Conservation (phyloP, 2,888 invertebrate species). For the Phyllotreta striolata region DNA sequence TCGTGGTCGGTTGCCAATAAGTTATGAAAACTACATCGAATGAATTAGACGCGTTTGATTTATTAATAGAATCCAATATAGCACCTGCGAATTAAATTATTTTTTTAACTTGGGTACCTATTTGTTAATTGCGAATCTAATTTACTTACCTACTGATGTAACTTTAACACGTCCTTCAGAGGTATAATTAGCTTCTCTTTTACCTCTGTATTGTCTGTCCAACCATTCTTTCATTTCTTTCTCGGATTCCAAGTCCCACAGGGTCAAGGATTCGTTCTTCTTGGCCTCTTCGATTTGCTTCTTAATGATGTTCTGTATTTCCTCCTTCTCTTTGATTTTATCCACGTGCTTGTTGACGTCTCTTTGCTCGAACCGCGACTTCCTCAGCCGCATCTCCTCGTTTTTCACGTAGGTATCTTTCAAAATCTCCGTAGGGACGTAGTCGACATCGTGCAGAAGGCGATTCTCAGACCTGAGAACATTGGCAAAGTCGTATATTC, state of each 20-base stretch:
- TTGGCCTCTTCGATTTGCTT: conserved; percentile 47
- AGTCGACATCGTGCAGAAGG: conserved; percentile 57
- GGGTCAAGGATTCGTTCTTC: conserved; percentile 50
- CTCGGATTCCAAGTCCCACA: conserved; percentile 68
- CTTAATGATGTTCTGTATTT: conserved; percentile 54
- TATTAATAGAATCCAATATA: conserved; percentile 51
- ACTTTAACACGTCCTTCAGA: conserved; percentile 52
- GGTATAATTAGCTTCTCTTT: conserved; percentile 49
- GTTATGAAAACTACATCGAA: conserved; percentile 76
- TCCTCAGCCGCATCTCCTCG: conserved; percentile 55
- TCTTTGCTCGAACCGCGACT: conserved; percentile 58
- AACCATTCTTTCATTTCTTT: conserved; percentile 61
- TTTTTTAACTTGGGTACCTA: conserved; percentile 36
- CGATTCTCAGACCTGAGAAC: conserved; percentile 55
- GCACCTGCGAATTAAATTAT: conserved; percentile 47
- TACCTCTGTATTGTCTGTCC: conserved; percentile 55
- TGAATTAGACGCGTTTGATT: conserved; percentile 55
- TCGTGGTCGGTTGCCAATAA: conserved; percentile 74
- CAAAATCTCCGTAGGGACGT: conserved; percentile 59
- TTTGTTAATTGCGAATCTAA: conserved; percentile 51
- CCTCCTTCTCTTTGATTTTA: conserved; percentile 55
- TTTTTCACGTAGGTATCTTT: conserved; percentile 59
- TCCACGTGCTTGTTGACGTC: conserved; percentile 56
- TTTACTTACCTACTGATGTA: conserved; percentile 57
- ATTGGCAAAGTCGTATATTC: conserved; percentile 57